Base-by-base conservation (phyloP, 2,888 invertebrate species). In the Campopleginae sp. region DNA sequence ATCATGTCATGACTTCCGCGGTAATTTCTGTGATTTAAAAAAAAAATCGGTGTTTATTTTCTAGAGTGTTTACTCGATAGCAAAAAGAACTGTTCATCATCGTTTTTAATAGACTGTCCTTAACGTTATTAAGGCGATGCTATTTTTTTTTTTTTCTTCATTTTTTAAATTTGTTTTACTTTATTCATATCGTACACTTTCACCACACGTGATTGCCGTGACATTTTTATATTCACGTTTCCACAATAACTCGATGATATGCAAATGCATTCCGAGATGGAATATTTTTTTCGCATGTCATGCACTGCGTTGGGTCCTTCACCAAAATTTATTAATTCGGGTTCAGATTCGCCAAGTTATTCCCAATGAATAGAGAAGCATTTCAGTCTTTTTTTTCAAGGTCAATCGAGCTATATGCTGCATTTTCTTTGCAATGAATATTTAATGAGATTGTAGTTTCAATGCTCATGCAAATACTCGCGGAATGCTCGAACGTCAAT, bases 371-470 rank as follows among this genome's bases (percentile, higher is more conserved):
- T 19, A 51, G 51, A 51, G 0, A 51, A 23, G 8, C 3, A 23
- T 46, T 27, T 48, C 7, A 7, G 17, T 31, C 7, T 23, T 38
- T 23, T 5, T 54, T 38, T 54, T 33, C 42, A 27, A 48, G 46
- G 17, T 48, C 46, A 3, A 33, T 3, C 7, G 3, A 48, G 31
- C 5, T 48, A 14, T 17, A 48, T 70, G n/a, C 42, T 14, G 8
- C 5, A 19, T 31, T 19, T 31, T 33, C 14, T 19, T 71, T n/a
- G 19, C 12, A 19, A 71, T 31, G n/a, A 33, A 14, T 44, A 12
- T 23, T 58, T 44, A 44, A 58, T 48, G 75, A 76, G 7, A 63
- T 63, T 76, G 48, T 8, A 66, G 38, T 19, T 51, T 38, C 17
- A 33, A 42, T 72, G 58, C 23, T 31, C 44, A 65, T 72, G 7